These are phyloP conservation scores for Meteorus cinctellus DNA, from an alignment of 2,888 invertebrate genomes.

Conservation along the genomic window DNA sequence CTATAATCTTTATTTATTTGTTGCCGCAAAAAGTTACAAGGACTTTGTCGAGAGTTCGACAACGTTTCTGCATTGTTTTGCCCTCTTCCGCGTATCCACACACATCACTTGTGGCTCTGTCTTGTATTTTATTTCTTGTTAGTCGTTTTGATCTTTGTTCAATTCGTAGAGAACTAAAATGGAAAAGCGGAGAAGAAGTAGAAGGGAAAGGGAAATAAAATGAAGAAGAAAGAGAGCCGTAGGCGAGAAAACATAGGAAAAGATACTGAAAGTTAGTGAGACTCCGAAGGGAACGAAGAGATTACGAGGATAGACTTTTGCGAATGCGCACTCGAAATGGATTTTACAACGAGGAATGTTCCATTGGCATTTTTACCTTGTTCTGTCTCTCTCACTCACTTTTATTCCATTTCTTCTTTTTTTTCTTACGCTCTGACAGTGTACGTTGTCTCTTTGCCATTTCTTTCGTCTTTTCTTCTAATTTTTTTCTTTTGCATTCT, in stretches of 20 bases:
- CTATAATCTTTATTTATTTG: not conserved
- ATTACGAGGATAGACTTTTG: slow-evolving; percentile 39
- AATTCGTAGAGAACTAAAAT: not conserved
- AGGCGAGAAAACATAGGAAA: slow-evolving; percentile 8
- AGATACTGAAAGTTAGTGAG: slow-evolving; percentile 35
- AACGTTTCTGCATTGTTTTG: not conserved
- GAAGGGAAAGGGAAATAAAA: not conserved
- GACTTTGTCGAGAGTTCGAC: slow-evolving; percentile 4
- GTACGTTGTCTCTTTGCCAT: not conserved
- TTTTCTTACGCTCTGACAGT: not conserved
- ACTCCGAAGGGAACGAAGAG: slow-evolving; percentile 28
- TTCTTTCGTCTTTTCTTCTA: not conserved
- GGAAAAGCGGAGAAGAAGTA: not conserved
- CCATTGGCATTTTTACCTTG: slow-evolving; percentile 8
- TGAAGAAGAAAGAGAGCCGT: not conserved
- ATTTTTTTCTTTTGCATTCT: not conserved
- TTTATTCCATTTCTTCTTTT: slow-evolving; percentile 2
- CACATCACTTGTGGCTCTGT: not conserved
- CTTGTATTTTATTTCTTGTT: slow-evolving; percentile 2
- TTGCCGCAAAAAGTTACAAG: not conserved
- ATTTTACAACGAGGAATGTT: slow-evolving; percentile 30
- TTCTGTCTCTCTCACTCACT: not conserved
- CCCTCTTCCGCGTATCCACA: not conserved
- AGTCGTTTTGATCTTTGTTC: not conserved
- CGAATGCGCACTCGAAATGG: slow-evolving; percentile 28